Percentiles rank a stretch among this genome's conserved stretches.
Evolutionary conservation across 2,888 invertebrate species (phyloP).

Genomic region (Cosmia pyralina): DNA sequence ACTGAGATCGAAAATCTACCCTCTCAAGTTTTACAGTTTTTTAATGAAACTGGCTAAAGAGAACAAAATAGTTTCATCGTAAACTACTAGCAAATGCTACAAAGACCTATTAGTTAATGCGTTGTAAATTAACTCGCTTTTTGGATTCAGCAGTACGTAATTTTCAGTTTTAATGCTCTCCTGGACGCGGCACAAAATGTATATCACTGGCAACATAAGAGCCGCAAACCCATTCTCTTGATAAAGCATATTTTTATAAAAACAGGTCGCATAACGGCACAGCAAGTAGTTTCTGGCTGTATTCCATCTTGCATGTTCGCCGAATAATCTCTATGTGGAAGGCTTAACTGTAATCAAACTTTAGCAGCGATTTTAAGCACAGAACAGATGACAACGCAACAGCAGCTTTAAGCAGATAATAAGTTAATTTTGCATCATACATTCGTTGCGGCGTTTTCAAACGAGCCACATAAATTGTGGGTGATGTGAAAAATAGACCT

Average conservation of each 20-base stretch:
- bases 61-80: conserved; percentile 13
- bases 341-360: conserved; percentile 61
- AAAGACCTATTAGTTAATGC: conserved; percentile 41
- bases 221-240: conserved; percentile 41
- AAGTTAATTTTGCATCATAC: conserved; percentile 81
- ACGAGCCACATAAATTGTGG: conserved; percentile 80
- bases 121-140: conserved; percentile 30
- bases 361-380: conserved; percentile 59
- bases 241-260: conserved; percentile 52
- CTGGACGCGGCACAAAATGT: conserved; percentile 45
- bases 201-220: conserved; percentile 36
- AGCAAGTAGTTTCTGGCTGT: conserved; percentile 44
- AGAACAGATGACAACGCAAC: conserved; percentile 60
- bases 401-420: conserved; percentile 76
- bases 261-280: conserved; percentile 33
- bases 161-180: conserved; percentile 29
- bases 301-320: conserved; percentile 57
- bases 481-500: conserved; percentile 79
- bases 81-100: conserved; percentile 20
- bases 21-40: conserved; percentile 21
- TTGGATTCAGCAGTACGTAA: conserved; percentile 23
- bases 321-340: conserved; percentile 43
- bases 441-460: conserved; percentile 74
- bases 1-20: conserved; percentile 35
- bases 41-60: conserved; percentile 23